Evolutionary conservation across 1,140 invertebrate species (phyloP).

Genomic region (Patella vulgata): DNA sequence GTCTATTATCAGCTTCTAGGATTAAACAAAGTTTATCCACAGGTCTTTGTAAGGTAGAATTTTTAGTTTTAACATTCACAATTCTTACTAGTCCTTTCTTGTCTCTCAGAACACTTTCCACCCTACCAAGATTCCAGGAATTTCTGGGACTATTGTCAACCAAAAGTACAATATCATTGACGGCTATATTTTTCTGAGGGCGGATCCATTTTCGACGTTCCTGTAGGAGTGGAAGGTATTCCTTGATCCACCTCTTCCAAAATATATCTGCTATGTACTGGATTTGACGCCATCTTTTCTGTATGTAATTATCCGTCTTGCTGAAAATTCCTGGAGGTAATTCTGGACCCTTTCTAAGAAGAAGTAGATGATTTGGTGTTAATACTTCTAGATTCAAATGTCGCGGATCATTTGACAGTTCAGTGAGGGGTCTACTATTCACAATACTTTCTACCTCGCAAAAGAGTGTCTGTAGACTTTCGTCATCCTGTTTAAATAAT

Average conservation of each 20-base stretch:
- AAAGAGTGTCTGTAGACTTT: conserved; percentile 13
- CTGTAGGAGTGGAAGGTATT: conserved; percentile 26
- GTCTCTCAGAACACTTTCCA: conserved; percentile 13
- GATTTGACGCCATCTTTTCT: conserved; percentile 34
- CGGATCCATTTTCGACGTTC: conserved; percentile 32
- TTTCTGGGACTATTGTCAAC: conserved; percentile 33
- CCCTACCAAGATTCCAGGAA: conserved; percentile 21
- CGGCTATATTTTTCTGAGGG: conserved; percentile 20
- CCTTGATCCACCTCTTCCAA: no score
- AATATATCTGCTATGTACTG: conserved; percentile 43
- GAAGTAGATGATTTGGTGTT: conserved; percentile 38
- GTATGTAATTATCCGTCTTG: conserved; percentile 27
- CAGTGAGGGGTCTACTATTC: no score
- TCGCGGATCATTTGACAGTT: conserved; percentile 7
- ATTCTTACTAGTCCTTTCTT: conserved; percentile 10
- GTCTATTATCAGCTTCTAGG: not conserved
- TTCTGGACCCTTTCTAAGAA: conserved; percentile 12
- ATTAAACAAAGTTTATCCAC: conserved; percentile 30
- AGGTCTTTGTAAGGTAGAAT: conserved; percentile 10
- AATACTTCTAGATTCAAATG: conserved; percentile 26
- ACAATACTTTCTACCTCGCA: conserved; percentile 3
- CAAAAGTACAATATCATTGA: conserved; percentile 38
- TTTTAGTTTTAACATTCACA: conserved; percentile 20
- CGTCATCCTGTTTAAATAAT: conserved; percentile 3
- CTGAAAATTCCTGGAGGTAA: conserved; percentile 25